Percentiles rank a stretch among this genome's conserved stretches.
Evolutionary conservation across 2,888 invertebrate species (phyloP).

Genomic region (Eretmocerus hayati): DNA sequence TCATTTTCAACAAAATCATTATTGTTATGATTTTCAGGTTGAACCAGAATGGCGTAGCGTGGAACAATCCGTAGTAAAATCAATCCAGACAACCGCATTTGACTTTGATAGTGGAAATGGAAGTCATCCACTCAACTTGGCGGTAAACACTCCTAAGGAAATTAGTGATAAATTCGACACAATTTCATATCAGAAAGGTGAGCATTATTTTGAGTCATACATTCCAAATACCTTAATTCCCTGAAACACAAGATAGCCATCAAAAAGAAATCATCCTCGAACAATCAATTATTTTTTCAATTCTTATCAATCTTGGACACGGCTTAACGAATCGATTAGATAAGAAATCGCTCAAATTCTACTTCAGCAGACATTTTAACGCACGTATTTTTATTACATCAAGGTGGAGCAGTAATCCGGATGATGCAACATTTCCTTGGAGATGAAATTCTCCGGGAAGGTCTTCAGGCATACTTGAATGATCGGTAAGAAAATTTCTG

Average conservation of each 20-base stretch:
- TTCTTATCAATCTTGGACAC: too few species aligned
- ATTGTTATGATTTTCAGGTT: too few species aligned
- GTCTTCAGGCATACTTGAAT: slow-evolving; percentile 43
- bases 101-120: slow-evolving; percentile 9
- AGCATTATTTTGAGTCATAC: too few species aligned
- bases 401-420: slow-evolving; percentile 49
- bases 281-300: too few species aligned
- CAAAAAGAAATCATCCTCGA: too few species aligned
- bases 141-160: slow-evolving; percentile 45
- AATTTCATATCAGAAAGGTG: slow-evolving; percentile 57
- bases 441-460: slow-evolving; percentile 53
- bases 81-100: slow-evolving; percentile 36
- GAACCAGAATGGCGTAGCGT: slow-evolving; percentile 43
- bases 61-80: slow-evolving; percentile 44
- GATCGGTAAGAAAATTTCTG: slow-evolving; percentile 34
- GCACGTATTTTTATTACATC: too few species aligned
- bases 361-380: too few species aligned
- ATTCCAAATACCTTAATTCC: too few species aligned
- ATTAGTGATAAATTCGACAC: slow-evolving; percentile 53
- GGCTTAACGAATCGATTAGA: slow-evolving; percentile 20
- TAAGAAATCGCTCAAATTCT: too few species aligned
- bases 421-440: slow-evolving; percentile 53
- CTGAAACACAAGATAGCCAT: too few species aligned
- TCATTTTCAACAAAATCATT: not conserved
- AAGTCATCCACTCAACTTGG: slow-evolving; percentile 16